phyloP scores from a whole-genome alignment of 35 echinoderm and acorn worm genomes.

The Apostichopus japonicus region DNA sequence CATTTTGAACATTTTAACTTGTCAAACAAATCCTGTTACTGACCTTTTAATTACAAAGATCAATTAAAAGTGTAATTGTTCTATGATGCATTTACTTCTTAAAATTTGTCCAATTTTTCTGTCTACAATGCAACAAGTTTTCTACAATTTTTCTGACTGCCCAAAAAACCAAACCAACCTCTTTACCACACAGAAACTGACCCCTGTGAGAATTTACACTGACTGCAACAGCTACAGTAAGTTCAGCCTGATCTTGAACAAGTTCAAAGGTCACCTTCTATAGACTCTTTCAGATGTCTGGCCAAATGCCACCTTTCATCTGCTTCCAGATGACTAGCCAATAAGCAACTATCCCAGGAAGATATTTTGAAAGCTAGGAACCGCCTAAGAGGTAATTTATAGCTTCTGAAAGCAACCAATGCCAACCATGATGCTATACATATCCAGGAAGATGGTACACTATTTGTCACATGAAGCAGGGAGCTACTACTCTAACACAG shows the following conservation, averaged over 20 bases:
- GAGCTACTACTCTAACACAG: too few relatives aligned
- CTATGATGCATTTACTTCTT: too few relatives aligned
- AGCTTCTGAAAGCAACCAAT: neutral
- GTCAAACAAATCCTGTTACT: too few relatives aligned
- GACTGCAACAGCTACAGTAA: neutral
- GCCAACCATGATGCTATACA: neutral
- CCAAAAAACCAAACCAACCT: too few relatives aligned
- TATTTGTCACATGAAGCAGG: too few relatives aligned
- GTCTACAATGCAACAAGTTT: too few relatives aligned
- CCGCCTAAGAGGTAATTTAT: conserved; percentile 16
- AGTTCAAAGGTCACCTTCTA: conserved; percentile 15
- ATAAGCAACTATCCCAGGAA: neutral
- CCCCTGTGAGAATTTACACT: neutral
- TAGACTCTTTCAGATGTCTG: neutral
- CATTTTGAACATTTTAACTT: too few relatives aligned
- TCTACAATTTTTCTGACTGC: neutral
- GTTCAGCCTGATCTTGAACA: conserved; percentile 16
- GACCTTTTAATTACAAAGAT: neutral
- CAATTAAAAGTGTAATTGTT: neutral
- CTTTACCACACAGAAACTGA: neutral
- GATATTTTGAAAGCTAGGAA: neutral
- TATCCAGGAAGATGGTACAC: too few relatives aligned
- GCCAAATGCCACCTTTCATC: neutral
- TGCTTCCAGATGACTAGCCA: neutral
- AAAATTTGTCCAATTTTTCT: too few relatives aligned